phyloP scores from a whole-genome alignment of 2,113 vertebrate genomes.

The Callocephalon fimbriatum region DNA sequence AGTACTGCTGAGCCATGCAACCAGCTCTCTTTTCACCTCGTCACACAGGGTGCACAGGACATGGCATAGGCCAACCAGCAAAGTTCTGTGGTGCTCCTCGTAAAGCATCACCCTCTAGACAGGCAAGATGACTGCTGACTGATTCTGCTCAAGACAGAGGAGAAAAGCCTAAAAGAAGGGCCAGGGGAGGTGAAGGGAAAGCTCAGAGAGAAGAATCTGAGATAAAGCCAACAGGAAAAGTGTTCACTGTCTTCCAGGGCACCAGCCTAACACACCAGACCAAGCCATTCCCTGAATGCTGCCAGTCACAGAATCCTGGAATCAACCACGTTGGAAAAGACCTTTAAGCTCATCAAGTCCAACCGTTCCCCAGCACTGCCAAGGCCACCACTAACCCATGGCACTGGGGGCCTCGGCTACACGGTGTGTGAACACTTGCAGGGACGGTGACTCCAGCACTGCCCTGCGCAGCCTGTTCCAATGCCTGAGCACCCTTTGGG shows the following conservation, averaged over 20 bases:
- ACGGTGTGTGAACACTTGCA: background rate
- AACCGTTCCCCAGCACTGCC: rapidly evolving
- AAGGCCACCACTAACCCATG: background rate
- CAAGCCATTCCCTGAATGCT: background rate
- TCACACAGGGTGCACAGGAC: background rate
- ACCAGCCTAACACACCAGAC: background rate
- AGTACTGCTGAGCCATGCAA: background rate
- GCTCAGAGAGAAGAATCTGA: background rate
- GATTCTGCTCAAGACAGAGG: background rate
- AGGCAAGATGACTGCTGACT: background rate
- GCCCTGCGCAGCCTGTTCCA: background rate
- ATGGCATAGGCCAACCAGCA: rapidly evolving
- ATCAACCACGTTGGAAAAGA: background rate
- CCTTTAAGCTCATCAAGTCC: background rate
- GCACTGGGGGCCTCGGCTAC: background rate
- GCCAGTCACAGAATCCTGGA: background rate
- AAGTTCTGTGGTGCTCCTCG: background rate
- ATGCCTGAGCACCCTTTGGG: background rate
- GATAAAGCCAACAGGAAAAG: background rate
- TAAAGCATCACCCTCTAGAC: rapidly evolving
- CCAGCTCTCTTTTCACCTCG: background rate
- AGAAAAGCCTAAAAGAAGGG: background rate
- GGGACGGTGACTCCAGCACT: background rate
- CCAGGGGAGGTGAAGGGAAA: background rate
- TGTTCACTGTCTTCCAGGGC: background rate